Percentiles rank a stretch among this genome's conserved stretches.
Conservation (phyloP, 2,113 vertebrate genomes). For the Salminus brasiliensis region DNA sequence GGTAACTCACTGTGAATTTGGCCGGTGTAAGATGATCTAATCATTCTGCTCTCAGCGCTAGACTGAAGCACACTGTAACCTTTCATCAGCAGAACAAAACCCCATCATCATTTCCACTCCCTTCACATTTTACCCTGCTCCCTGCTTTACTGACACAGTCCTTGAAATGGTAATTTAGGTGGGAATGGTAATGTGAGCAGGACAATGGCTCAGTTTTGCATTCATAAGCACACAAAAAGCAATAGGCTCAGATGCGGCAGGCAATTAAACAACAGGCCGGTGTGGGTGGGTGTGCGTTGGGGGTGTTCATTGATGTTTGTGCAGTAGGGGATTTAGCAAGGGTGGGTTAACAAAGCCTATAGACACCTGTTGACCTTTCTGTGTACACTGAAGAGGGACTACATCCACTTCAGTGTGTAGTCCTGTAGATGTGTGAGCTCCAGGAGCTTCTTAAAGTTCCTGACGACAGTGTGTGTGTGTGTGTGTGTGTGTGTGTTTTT, state of each 20-base stretch:
- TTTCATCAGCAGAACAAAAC: constrained; percentile 29
- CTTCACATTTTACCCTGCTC: constrained; percentile 4
- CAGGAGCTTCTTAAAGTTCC: neutral
- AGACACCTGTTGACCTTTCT: constrained; percentile 19
- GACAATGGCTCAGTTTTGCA: constrained; percentile 33
- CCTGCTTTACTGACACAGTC: neutral
- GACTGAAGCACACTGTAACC: constrained; percentile 3
- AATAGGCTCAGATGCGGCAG: neutral
- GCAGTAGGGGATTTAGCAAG: constrained; percentile 10
- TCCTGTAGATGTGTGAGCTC: neutral
- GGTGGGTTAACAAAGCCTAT: constrained; percentile 15
- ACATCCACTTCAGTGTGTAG: neutral
- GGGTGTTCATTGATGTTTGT: constrained; percentile 14
- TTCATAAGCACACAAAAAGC: constrained; percentile 27
- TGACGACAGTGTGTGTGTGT: too few relatives aligned
- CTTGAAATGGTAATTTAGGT: constrained; percentile 44
- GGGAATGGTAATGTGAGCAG: constrained; percentile 25
- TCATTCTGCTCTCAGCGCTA: constrained; percentile 2
- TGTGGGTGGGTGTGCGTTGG: neutral
- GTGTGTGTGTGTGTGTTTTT: too few relatives aligned
- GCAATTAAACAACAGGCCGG: constrained; percentile 19
- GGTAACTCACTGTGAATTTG: neutral
- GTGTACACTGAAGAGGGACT: neutral
- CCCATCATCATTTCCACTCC: constrained; percentile 11
- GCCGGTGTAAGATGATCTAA: constrained; percentile 10